Conservation (phyloP, 2,797 vertebrate species). For the Eidolon dupreanum region DNA sequence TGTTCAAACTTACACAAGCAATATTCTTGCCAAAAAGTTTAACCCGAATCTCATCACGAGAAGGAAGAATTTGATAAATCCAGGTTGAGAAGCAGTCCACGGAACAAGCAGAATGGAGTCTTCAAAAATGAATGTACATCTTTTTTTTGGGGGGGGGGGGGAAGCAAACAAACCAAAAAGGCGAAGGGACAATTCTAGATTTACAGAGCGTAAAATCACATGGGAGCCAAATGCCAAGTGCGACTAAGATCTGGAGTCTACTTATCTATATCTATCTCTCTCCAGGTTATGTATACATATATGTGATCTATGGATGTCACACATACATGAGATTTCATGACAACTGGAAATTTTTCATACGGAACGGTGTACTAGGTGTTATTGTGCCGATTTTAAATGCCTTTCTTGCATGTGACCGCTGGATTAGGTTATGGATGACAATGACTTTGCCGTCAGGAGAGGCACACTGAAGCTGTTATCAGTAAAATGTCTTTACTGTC, state of each 20-base stretch:
- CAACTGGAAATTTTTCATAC: accelerated
- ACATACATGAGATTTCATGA: neutral
- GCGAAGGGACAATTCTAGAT: neutral
- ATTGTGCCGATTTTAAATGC: neutral
- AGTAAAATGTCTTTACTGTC: neutral
- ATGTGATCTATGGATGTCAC: too few relatives aligned
- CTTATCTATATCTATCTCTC: too few relatives aligned
- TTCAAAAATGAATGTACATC: too few relatives aligned
- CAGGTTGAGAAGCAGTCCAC: neutral
- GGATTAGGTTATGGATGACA: neutral
- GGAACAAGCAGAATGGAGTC: neutral
- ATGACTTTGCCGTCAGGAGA: neutral
- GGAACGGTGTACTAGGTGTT: neutral
- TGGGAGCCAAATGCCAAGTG: neutral
- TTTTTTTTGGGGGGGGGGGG: too few relatives aligned
- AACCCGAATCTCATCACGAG: neutral
- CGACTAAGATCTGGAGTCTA: neutral
- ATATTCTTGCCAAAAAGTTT: neutral
- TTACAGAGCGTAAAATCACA: neutral
- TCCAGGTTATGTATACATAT: neutral
- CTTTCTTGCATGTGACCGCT: neutral
- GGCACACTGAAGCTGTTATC: neutral
- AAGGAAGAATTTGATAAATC: neutral
- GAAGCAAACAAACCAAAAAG: neutral
- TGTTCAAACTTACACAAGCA: neutral